Conservation (phyloP, 2,888 invertebrate species). For the Eupithecia inturbata region DNA sequence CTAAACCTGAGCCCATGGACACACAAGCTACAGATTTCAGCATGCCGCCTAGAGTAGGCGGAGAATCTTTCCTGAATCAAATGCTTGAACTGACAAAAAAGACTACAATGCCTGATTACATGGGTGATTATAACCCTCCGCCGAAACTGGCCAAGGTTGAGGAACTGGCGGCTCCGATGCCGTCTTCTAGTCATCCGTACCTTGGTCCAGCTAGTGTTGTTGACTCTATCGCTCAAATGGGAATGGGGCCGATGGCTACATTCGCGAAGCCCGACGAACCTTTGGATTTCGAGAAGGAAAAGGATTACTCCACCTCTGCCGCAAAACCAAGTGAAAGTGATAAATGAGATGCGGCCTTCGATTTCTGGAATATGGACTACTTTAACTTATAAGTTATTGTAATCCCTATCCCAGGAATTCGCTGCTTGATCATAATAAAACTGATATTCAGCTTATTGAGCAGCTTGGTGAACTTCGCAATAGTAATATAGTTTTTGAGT, state of each 20-base stretch:
- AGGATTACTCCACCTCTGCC: constrained; percentile 65
- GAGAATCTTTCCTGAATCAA: constrained; percentile 80
- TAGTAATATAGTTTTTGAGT: constrained; percentile 26
- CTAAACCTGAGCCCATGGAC: constrained; percentile 67
- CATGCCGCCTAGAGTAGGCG: constrained; percentile 75
- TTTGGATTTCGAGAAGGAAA: constrained; percentile 73
- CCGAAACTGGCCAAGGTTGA: constrained; percentile 85
- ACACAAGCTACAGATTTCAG: constrained; percentile 75
- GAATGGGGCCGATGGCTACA: constrained; percentile 76
- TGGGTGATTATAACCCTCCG: constrained; percentile 81
- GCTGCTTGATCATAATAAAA: constrained; percentile 40
- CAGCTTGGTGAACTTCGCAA: constrained; percentile 36
- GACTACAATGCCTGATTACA: constrained; percentile 80
- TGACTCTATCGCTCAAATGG: constrained; percentile 75
- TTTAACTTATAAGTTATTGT: constrained; percentile 42
- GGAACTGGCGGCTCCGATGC: constrained; percentile 76
- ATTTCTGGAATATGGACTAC: constrained; percentile 46
- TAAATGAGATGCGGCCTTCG: constrained; percentile 53
- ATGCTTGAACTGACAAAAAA: constrained; percentile 82
- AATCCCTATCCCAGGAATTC: constrained; percentile 32
- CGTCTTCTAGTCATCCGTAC: constrained; percentile 79
- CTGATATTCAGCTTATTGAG: constrained; percentile 36
- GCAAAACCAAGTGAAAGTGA: constrained; percentile 65
- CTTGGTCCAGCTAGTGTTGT: constrained; percentile 69
- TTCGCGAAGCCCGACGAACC: constrained; percentile 74